Evolutionary conservation across 2,797 vertebrate species (phyloP), one percentile per base, ranked within the genome.

Genomic region (Arctocebus calabarensis): DNA sequence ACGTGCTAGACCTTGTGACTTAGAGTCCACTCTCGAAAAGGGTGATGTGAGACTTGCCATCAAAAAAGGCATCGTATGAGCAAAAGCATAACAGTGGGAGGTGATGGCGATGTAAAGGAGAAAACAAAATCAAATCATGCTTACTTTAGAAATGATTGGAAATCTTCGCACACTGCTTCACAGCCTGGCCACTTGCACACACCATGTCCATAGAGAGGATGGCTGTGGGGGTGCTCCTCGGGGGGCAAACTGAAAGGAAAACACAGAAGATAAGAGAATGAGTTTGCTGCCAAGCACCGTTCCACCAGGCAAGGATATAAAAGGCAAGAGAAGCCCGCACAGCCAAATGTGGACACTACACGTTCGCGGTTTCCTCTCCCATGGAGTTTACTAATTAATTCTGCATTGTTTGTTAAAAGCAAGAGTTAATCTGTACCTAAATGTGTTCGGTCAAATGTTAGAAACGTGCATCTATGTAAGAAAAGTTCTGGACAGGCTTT

Each of bases 141-240:
- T 99, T 99, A 99, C 99, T 99, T 99, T 97, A 99, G 98, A 98
- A 99, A 99, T 32, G 99, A 99, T 11, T 99, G 99, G 99, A 99
- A 99, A 97, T 99, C 99, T 84, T 99, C 99, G 82, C 99, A 99
- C 75, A 99, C 99, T 0, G 99, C 99, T 98, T 99, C 99, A 83
- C 99, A 99, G 97, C 99, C 99, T 0, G 99, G 99, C 99, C 99
- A 99, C 97, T 99, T 99, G 99, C 99, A 99, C 45, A 99, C 99
- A 0, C 99, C 99, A 22, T 99, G 99, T 96, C 99, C 99, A 0
- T 99, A 99, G 92, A 99, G 99, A 16, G 99, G 99, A 95, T 99
- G 99, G 98, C 98, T 99, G 97, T 99, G 99, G 29, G 99, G 98
- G 90, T 98, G 99, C 93, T 99, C 99, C 95, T 99, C 99, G 22